Base-by-base conservation (phyloP, 2,888 invertebrate species). In the Ecliptopera silaceata region DNA sequence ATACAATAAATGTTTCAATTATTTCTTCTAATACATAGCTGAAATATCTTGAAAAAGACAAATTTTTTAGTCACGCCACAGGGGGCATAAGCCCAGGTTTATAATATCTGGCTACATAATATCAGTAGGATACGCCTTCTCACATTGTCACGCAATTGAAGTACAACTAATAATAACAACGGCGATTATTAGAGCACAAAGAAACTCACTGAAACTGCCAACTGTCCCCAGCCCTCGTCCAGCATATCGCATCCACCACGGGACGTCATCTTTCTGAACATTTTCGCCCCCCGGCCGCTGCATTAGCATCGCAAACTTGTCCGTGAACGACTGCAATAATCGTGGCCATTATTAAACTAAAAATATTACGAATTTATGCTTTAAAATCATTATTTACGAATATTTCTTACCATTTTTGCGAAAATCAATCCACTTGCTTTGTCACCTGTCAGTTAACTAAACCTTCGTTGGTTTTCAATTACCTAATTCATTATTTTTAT, bases 241-340 rank as follows among this genome's bases (percentile, higher is more conserved):
- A 82, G 94, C 96, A 89, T 96, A 96, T 88, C 96, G 96, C 93
- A 97, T 93, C 94, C 96, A 97, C 96, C 96, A 97, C 68, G 97
- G 96, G 69, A 95, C 94, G 85, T 96, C 96, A 86, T 96, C 96
- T 92, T 95, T 95, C 68, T 94, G 93, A 65, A 91, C 93, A 72
- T 94, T 93, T 84, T 96, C 96, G 82, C 95, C 95, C 69, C 95
- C 95, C 64, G 97, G 96, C 76, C 95, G 93, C 75, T 95, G 93
- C 95, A 97, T 95, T 69, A 97, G 92, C 78, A 94, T 93, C 64
- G 95, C 92, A 74, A 97, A 92, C 92, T 96, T 97, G 82, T 96
- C 96, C 72, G 94, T 93, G 77, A 96, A 93, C 77, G 95, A 95
- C 96, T 96, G 78, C 44, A 88, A 86, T 60, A 72, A 72, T 54